A percentile compares a stretch with the other conserved stretches of the same genome.
phyloP scores from a whole-genome alignment of 2,113 vertebrate species.

The Ranitomeya imitator region DNA sequence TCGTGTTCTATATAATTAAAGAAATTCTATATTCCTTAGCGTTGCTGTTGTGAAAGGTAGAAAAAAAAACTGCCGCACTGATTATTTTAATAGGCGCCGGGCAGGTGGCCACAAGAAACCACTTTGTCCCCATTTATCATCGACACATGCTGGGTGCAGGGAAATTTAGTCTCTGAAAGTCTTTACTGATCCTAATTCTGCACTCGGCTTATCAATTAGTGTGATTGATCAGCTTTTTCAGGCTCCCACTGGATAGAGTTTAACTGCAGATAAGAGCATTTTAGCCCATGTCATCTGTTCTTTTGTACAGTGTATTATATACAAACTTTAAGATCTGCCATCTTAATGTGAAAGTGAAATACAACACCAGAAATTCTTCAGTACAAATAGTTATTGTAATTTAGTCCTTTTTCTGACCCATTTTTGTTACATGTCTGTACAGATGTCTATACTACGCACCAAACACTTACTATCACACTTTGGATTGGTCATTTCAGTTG shows the following conservation, averaged over 20 bases:
- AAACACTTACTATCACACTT: neutral
- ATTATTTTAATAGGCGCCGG: slow-evolving; percentile 4
- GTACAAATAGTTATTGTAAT: neutral
- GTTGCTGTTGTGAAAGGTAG: neutral
- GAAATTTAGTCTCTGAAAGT: slow-evolving; percentile 6
- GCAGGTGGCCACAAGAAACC: slow-evolving; percentile 2
- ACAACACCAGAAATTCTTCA: neutral
- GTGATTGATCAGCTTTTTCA: slow-evolving; percentile 48
- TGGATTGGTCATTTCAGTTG: neutral
- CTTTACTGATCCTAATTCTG: slow-evolving; percentile 35
- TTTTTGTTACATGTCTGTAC: neutral
- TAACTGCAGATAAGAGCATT: slow-evolving; percentile 39
- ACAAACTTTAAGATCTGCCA: neutral
- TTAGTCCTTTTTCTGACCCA: neutral
- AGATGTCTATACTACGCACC: neutral
- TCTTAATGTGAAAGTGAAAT: neutral
- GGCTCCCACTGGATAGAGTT: slow-evolving; percentile 37
- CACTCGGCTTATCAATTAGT: slow-evolving; percentile 37
- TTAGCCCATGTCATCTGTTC: slow-evolving; percentile 26
- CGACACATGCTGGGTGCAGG: neutral
- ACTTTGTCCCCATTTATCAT: slow-evolving; percentile 26
- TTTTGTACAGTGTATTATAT: neutral
- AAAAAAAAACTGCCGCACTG: neutral
- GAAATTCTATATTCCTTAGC: neutral
- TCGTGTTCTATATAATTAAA: neutral